Evolutionary conservation across 2,113 vertebrate genomes (phyloP).

Genomic region (Pygoscelis adeliae): DNA sequence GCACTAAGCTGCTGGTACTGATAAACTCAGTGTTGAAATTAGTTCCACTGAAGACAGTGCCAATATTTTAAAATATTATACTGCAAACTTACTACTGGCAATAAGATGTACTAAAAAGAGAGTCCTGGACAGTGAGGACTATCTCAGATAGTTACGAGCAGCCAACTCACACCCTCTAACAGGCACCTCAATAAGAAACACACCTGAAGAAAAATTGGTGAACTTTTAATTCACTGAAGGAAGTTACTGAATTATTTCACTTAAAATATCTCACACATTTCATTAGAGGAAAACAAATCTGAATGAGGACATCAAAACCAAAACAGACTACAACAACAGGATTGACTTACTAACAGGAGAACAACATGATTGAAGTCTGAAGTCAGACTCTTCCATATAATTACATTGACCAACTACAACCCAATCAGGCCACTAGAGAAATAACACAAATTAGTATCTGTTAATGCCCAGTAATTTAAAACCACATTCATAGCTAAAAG

Average conservation of each 20-base stretch:
- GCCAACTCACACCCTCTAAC: background rate
- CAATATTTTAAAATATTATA: background rate
- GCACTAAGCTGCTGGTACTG: background rate
- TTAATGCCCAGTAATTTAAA: background rate
- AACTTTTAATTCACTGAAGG: background rate
- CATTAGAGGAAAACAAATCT: background rate
- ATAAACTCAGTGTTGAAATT: background rate
- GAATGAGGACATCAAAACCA: background rate
- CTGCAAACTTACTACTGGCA: background rate
- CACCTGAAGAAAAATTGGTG: accelerated
- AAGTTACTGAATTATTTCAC: background rate
- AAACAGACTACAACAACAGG: background rate
- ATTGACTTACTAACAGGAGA: background rate
- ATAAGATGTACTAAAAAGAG: background rate
- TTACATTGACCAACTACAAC: background rate
- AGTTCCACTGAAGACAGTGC: background rate
- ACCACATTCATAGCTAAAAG: background rate
- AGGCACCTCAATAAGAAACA: background rate
- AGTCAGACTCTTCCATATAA: background rate
- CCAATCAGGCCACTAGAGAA: background rate
- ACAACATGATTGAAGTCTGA: background rate
- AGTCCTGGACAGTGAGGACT: background rate
- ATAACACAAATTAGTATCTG: background rate
- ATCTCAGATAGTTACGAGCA: background rate
- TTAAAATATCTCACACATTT: background rate